Conservation (phyloP, 2,113 vertebrate species). For the Scophthalmus maximus region DNA sequence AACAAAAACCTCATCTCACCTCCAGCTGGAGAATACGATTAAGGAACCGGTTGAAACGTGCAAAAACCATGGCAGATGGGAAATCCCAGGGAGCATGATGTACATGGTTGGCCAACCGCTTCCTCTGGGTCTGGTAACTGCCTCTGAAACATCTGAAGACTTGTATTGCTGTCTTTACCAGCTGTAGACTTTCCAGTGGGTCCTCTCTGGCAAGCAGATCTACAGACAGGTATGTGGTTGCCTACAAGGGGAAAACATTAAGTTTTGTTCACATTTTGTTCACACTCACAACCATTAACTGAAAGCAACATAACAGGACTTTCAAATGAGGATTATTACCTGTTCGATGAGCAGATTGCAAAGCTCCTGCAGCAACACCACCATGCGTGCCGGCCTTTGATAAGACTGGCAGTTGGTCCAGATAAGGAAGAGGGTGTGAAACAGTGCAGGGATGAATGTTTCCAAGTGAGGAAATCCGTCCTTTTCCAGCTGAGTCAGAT, state of each 20-base stretch:
- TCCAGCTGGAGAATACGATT: conserved; percentile 81
- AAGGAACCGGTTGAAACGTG: conserved; percentile 82
- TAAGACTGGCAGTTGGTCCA: conserved; percentile 85
- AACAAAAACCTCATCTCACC: conserved; percentile 66
- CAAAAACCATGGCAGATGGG: conserved; percentile 83
- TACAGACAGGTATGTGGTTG: conserved; percentile 77
- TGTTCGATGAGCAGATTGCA: conserved; percentile 86
- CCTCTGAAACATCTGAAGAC: conserved; percentile 80
- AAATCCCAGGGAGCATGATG: conserved; percentile 86
- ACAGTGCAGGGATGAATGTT: conserved; percentile 74
- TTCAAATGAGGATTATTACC: conserved; percentile 64
- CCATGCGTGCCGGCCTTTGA: conserved; percentile 75
- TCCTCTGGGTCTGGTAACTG: conserved; percentile 81
- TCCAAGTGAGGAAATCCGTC: conserved; percentile 72
- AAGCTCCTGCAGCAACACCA: conserved; percentile 85
- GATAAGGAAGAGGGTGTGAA: conserved; percentile 85
- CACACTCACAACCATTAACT: not conserved
- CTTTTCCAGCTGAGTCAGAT: conserved; percentile 79
- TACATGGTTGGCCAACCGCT: conserved; percentile 68
- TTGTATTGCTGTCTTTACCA: conserved; percentile 76
- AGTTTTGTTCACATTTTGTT: conserved; percentile 20
- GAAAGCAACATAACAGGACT: not conserved
- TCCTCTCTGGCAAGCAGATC: conserved; percentile 85
- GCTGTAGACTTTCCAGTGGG: conserved; percentile 82
- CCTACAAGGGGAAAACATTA: conserved; percentile 63